These are phyloP conservation scores for Microctonus aethiopoides DNA, from an alignment of 2,888 invertebrate genomes.

Conservation along the genomic window DNA sequence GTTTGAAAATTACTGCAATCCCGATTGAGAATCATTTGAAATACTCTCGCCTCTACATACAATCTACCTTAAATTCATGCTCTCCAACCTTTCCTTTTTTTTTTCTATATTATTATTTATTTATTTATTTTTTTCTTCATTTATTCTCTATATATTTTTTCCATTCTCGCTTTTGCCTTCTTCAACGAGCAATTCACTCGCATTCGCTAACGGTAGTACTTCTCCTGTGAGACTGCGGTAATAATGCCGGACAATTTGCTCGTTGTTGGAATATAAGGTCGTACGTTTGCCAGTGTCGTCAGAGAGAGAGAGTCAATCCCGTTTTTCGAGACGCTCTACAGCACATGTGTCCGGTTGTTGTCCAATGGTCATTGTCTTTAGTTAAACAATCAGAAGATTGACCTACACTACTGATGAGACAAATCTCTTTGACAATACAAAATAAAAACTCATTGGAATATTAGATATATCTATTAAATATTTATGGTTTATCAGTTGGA, in stretches of 20 bases:
- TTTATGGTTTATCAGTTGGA: neutral
- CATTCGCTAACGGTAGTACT: slow-evolving; percentile 47
- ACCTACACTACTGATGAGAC: no score
- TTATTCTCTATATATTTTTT: slow-evolving; percentile 14
- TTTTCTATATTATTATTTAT: no score
- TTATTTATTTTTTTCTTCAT: no score
- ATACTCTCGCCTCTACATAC: neutral
- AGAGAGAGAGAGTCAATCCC: slow-evolving; percentile 51
- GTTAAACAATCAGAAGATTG: slow-evolving; percentile 23
- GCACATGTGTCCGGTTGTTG: slow-evolving; percentile 60
- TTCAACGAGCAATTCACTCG: slow-evolving; percentile 32
- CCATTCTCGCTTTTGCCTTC: slow-evolving; percentile 4
- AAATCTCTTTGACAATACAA: neutral
- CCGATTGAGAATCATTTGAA: neutral
- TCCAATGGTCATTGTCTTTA: slow-evolving; percentile 51
- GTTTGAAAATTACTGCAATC: slow-evolving; percentile 14
- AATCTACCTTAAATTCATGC: slow-evolving; percentile 1
- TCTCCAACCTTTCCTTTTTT: slow-evolving; percentile 7
- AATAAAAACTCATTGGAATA: slow-evolving; percentile 37
- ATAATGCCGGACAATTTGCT: slow-evolving; percentile 52
- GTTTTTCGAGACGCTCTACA: slow-evolving; percentile 57
- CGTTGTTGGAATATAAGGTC: slow-evolving; percentile 22
- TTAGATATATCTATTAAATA: neutral
- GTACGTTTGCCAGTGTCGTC: slow-evolving; percentile 36
- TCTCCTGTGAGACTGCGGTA: slow-evolving; percentile 41